Evolutionary conservation across 1,140 invertebrate genomes (phyloP), one percentile per base, ranked within the genome.

Genomic region (Hesperophylax magnus): DNA sequence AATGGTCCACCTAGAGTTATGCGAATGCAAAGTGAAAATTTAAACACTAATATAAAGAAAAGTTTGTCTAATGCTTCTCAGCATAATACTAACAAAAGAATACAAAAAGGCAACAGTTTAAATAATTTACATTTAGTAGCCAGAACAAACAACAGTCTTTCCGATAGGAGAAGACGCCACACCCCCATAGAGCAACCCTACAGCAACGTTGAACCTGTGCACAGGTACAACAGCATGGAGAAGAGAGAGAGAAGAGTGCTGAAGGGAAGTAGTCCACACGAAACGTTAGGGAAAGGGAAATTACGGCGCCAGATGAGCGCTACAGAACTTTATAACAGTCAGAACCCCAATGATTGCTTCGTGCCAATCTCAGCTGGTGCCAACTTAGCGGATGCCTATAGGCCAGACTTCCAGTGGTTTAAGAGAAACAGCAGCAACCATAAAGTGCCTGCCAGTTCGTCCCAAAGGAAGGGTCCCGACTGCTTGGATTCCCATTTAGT

Each of bases 291-390:
- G 24, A 60, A 39, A 27, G 74, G 61, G n/a, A 65, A 80, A 53
- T 77, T 84, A 39, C 77, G 58, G 77, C 80, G 83, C 52, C 83
- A 84, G 77, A 77, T 82, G 83, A 84, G 83, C 79, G 83, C 83
- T 78, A 82, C 74, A 14, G 80, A 84, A 74, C 61, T 84, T 22
- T 80, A 79, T 54, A 77, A 71, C 22, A 63, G 80, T 67, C 78
- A 78, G 6, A 60, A 52, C 27, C 54, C 53, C 0, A 65, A 18
- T 60, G 80, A 82, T 52, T 72, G 77, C 34, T 82, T 82, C 47
- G 65, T 81, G 75, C 83, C 83, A 74, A 77, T 80, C 74, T 84
- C 83, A 34, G 83, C 83, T 2, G 83, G 83, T 78, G 82, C 82
- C 78, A 84, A 84, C 47, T 22, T 67, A 15, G 52, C 14, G 15